phyloP scores from a whole-genome alignment of 2,797 vertebrate genomes.

The Nannoperca australis region DNA sequence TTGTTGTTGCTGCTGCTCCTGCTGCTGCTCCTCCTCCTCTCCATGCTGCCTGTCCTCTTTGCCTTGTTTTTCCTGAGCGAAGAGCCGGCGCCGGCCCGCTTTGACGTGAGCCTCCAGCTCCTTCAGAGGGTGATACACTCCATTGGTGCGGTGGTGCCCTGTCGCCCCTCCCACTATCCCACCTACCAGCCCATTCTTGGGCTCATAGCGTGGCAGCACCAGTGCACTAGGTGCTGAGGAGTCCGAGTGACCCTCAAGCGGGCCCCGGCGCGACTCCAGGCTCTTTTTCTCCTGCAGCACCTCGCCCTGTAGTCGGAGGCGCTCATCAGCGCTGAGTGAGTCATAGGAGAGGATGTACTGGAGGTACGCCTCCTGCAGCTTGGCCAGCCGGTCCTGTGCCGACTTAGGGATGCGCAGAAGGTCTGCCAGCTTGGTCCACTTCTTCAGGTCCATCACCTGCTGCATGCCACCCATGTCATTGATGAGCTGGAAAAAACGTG shows the following conservation, averaged over 20 bases:
- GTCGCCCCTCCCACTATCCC: conserved; percentile 75
- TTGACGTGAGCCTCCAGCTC: conserved; percentile 93
- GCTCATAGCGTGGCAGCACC: conserved; percentile 95
- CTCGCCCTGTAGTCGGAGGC: conserved; percentile 91
- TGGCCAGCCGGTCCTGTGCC: conserved; percentile 98
- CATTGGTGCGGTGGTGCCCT: conserved; percentile 85
- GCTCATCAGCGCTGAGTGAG: conserved; percentile 93
- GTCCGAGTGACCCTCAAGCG: conserved; percentile 94
- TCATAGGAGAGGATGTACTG: conserved; percentile 99
- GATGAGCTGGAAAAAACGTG: conserved; percentile 98
- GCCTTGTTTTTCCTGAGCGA: conserved; percentile 98
- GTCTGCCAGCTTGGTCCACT: conserved; percentile 99
- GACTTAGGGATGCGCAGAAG: conserved; percentile 97
- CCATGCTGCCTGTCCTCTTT: conserved; percentile 89
- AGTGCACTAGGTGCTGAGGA: conserved; percentile 87
- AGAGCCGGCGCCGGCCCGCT: conserved; percentile 95
- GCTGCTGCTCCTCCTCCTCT: conserved; percentile 70
- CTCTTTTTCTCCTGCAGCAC: conserved; percentile 96
- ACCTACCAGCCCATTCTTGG: conserved; percentile 92
- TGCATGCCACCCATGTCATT: conserved; percentile 99
- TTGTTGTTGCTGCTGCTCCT: conserved; percentile 73
- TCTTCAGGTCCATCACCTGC: conserved; percentile 99
- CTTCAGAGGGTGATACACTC: conserved; percentile 92
- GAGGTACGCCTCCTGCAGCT: conserved; percentile 99
- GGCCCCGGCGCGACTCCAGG: conserved; percentile 93